phyloP scores from a whole-genome alignment of 2,888 invertebrate species.

The Liopterus haemorrhoidalis region DNA sequence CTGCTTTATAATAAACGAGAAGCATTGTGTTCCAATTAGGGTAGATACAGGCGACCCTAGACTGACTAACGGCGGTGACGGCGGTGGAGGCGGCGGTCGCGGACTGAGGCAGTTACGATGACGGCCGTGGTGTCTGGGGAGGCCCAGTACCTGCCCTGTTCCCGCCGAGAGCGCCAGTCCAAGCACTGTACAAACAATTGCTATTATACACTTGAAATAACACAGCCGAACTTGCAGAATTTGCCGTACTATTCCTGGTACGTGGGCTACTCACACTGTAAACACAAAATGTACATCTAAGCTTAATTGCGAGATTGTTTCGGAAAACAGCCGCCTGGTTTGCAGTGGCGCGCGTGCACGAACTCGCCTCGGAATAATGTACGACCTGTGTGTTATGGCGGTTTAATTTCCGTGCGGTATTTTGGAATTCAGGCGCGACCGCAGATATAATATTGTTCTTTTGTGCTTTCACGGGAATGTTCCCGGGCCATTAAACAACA shows the following conservation, averaged over 20 bases:
- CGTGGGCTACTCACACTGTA: constrained; percentile 11
- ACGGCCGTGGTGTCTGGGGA: too few species aligned
- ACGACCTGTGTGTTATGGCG: constrained; percentile 24
- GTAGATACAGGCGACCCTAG: constrained; percentile 8
- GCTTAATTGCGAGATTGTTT: constrained; percentile 33
- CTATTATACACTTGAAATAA: constrained; percentile 21
- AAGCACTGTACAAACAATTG: constrained; percentile 16
- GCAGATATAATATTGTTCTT: constrained; percentile 26
- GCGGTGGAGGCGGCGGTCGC: too few species aligned
- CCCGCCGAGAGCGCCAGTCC: too few species aligned
- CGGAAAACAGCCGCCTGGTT: background rate
- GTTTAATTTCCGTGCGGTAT: constrained; percentile 24
- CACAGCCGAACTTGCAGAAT: constrained; percentile 13
- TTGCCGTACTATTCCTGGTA: constrained; percentile 2
- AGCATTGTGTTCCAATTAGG: constrained; percentile 25
- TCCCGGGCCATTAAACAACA: constrained; percentile 24
- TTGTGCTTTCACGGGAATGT: constrained; percentile 22
- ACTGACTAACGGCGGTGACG: constrained; percentile 2
- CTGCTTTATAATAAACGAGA: constrained; percentile 19
- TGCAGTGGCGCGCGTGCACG: constrained; percentile 1
- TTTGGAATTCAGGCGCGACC: constrained; percentile 24
- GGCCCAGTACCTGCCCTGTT: constrained; percentile 2
- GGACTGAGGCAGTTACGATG: too few species aligned
- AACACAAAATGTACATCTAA: constrained; percentile 29
- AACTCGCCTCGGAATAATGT: constrained; percentile 26